Evolutionary conservation across 2,888 invertebrate species (phyloP), one percentile per base, ranked within the genome.

Genomic region (Syrista parreyssii): DNA sequence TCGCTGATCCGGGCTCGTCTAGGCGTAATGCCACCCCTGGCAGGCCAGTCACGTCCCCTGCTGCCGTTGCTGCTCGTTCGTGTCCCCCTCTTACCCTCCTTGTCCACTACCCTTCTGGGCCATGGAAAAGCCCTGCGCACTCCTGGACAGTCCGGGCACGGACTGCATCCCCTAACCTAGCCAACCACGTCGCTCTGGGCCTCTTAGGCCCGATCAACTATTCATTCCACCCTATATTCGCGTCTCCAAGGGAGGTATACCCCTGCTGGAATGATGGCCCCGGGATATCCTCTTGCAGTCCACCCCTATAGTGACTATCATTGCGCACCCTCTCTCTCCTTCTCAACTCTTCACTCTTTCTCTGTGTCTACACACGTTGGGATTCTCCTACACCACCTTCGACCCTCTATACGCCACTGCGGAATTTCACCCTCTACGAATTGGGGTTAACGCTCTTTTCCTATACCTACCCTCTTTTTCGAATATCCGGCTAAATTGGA

Each of bases 1-100:
- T 86, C 89, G 87, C 85, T 88, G 88, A 89, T 89, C 88, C 88
- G 83, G 82, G 79, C 85, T 88, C 88, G 84, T 86, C 88, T 87
- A 85, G 84, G 82, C 84, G 86, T 89, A 89, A 89, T 88, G 84
- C 84, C 84, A 87, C 83, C 86, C 85, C 85, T 87, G 85, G 88
- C 84, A 89, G 84, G 88, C 89, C 82, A 83, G 87, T 89, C 89
- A 88, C 89, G 89, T 89, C 83, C 81, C 83, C 84, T 81, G 85
- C 86, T 84, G 80, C 86, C 84, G 82, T 86, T 84, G 55, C 55
- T 55, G 55, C 55, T 23, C 9, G 55, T 55, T 55, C 55, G 1
- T 2, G 23, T 23, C 23, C 55, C 78, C 75, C 79, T 83, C 83
- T 79, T 82, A 84, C 85, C 84, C 84, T 79, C 80, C 78, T 77